These are phyloP conservation scores for Acrossocheilus fasciatus DNA, from an alignment of 2,797 vertebrate species.

Conservation along the genomic window DNA sequence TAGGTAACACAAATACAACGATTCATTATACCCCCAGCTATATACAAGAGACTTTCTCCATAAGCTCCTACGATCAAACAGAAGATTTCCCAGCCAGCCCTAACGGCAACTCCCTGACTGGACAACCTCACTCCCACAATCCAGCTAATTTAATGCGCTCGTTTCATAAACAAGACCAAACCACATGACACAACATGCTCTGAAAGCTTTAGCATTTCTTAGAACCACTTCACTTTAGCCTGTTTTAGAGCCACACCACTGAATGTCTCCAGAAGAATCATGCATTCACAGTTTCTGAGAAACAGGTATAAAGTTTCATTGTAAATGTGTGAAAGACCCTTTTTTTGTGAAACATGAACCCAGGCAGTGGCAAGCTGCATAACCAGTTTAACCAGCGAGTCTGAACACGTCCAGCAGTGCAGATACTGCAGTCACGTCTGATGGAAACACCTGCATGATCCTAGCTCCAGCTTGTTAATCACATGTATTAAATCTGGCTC, in stretches of 20 bases:
- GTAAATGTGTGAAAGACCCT: conserved; percentile 2
- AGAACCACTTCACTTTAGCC: neutral
- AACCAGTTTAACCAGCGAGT: conserved; percentile 77
- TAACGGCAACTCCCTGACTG: conserved; percentile 20
- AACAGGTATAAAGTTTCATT: conserved; percentile 2
- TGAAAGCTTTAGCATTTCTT: neutral
- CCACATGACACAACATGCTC: neutral
- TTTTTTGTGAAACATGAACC: conserved; percentile 60
- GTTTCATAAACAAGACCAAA: conserved; percentile 7
- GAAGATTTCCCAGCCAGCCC: neutral
- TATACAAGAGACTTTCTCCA: neutral
- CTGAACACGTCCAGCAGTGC: conserved; percentile 62
- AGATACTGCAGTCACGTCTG: conserved; percentile 48
- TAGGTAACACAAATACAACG: neutral
- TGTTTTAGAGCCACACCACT: neutral
- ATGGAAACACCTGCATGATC: neutral
- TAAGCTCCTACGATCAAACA: neutral
- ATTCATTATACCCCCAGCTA: neutral
- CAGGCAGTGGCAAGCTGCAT: conserved; percentile 50
- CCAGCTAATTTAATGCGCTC: neutral
- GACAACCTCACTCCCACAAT: conserved; percentile 9
- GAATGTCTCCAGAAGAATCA: neutral
- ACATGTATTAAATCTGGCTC: neutral
- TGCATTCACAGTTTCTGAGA: neutral
- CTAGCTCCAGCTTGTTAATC: neutral